Percentiles rank a stretch among this genome's conserved stretches.
phyloP scores from a whole-genome alignment of 2,113 vertebrate genomes.

The Merops nubicus region DNA sequence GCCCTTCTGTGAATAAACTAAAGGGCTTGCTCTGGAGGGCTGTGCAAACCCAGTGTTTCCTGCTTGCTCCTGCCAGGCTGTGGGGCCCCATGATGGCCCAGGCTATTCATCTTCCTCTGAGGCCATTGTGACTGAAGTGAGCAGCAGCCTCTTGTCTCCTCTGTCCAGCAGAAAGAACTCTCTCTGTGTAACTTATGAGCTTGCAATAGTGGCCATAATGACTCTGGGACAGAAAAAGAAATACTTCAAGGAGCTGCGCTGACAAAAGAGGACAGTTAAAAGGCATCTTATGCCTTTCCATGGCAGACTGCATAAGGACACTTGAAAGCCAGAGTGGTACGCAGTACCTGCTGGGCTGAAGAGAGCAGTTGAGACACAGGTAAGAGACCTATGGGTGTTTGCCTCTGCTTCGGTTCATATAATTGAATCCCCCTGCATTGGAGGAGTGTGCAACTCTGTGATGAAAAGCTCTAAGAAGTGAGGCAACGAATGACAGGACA shows the following conservation, averaged over 20 bases:
- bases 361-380: not conserved
- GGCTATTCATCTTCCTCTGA: not conserved
- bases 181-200: not conserved
- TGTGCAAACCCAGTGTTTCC: not conserved
- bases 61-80: fast-evolving
- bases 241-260: not conserved
- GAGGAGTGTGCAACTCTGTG: not conserved
- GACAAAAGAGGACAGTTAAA: slow-evolving; percentile 27
- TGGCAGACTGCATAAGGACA: not conserved
- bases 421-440: not conserved
- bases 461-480: not conserved
- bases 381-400: not conserved
- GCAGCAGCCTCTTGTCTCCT: not conserved
- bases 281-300: not conserved
- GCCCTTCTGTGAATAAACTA: fast-evolving
- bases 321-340: not conserved
- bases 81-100: fast-evolving
- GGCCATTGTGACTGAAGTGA: not conserved
- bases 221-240: slow-evolving; percentile 9
- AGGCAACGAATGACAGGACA: not conserved
- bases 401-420: not conserved
- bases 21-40: not conserved
- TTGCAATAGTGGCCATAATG: not conserved
- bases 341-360: not conserved
- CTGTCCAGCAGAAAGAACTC: not conserved